Conservation (phyloP, 92 coral and sea anemone genomes). For the Desmophyllum pertusum region DNA sequence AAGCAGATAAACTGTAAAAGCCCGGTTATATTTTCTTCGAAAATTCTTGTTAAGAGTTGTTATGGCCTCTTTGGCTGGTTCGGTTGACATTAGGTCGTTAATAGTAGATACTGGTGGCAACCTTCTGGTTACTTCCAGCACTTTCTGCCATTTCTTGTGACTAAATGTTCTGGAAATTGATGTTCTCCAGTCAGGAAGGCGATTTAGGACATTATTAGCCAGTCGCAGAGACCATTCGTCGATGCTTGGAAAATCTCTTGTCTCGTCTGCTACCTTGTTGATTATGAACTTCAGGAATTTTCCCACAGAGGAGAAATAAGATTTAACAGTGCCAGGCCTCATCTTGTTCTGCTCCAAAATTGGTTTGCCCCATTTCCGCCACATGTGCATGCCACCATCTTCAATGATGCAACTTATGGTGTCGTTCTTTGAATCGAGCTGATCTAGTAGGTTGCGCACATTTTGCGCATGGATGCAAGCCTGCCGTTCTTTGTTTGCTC, state of each 20-base stretch:
- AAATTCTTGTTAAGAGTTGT: neutral
- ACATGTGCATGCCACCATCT: neutral
- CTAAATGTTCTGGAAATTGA: neutral
- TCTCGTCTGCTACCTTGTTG: neutral
- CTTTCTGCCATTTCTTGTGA: neutral
- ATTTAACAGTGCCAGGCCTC: conserved; percentile 20
- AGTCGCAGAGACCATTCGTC: neutral
- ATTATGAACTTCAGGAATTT: conserved; percentile 19
- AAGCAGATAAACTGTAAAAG: too few relatives aligned
- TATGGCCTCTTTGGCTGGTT: neutral
- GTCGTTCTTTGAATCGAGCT: conserved; percentile 23
- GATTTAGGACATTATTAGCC: neutral
- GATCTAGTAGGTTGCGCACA: conserved; percentile 5
- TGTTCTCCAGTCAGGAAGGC: conserved; percentile 6
- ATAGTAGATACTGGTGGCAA: neutral
- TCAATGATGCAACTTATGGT: conserved; percentile 6
- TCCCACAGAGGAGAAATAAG: conserved; percentile 11
- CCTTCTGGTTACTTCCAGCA: neutral
- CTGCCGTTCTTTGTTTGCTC: neutral
- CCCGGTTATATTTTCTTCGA: too few relatives aligned
- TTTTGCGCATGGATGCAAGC: neutral
- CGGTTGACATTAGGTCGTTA: neutral
- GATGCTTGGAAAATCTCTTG: neutral
- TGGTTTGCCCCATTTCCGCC: neutral
- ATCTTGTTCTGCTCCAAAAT: conserved; percentile 21